phyloP scores from a whole-genome alignment of 2,797 vertebrate species.

The Lemur catta region DNA sequence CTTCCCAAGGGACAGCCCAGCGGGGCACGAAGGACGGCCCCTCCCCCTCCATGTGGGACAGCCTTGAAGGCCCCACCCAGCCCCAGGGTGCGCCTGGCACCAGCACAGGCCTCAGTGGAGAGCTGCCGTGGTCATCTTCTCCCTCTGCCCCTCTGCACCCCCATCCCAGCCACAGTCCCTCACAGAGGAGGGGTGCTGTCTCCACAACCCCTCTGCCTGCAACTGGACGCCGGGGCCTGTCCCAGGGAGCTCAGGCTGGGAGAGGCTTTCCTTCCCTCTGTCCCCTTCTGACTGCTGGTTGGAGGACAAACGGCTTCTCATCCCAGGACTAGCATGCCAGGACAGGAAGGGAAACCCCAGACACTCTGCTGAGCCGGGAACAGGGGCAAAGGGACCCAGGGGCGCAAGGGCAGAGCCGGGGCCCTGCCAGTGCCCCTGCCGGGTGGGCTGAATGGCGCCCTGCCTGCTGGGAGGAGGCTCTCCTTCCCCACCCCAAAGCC shows the following conservation, averaged over 20 bases:
- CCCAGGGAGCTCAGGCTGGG: neutral
- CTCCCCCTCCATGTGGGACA: fast-evolving
- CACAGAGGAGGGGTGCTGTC: fast-evolving
- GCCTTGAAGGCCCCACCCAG: neutral
- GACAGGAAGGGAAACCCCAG: neutral
- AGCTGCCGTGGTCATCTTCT: fast-evolving
- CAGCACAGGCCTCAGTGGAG: neutral
- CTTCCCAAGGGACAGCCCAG: neutral
- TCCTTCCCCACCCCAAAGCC: no score
- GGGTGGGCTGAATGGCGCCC: fast-evolving
- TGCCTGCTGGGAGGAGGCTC: neutral
- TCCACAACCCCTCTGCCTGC: neutral
- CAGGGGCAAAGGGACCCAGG: neutral
- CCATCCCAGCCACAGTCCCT: neutral
- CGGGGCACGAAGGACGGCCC: no score
- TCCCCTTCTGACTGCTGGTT: neutral
- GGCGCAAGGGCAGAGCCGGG: fast-evolving
- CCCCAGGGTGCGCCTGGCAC: fast-evolving
- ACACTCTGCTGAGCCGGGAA: neutral
- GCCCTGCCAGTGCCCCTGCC: fast-evolving
- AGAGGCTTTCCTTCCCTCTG: no score
- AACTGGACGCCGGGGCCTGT: neutral
- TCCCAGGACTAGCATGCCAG: neutral
- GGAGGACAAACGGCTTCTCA: neutral
- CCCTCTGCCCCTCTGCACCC: no score